Conservation (phyloP, 2,113 vertebrate genomes). For the Chelonoidis abingdonii region DNA sequence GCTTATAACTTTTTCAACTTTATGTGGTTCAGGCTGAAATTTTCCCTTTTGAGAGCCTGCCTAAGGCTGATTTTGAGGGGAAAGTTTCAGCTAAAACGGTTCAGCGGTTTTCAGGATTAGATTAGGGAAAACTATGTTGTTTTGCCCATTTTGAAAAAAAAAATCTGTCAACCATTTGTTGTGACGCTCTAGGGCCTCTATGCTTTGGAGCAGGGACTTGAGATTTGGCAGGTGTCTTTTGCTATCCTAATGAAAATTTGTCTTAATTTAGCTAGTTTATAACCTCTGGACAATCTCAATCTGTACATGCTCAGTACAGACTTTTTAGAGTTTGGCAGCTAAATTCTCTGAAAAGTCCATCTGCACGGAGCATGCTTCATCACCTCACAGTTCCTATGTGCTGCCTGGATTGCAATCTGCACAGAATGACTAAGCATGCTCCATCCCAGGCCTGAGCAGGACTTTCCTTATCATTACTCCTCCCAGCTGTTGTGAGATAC, state of each 20-base stretch:
- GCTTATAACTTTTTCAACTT: not conserved
- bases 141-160: not conserved
- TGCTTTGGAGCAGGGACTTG: not conserved
- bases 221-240: not conserved
- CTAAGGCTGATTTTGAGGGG: not conserved
- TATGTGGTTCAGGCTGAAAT: not conserved
- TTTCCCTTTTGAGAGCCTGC: not conserved
- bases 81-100: not conserved
- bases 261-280: not conserved
- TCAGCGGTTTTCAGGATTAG: not conserved
- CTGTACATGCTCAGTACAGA: not conserved
- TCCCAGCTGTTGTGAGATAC: not conserved
- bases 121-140: not conserved
- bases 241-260: not conserved
- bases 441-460: not conserved
- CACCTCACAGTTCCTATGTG: not conserved
- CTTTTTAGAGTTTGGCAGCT: not conserved
- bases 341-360: not conserved
- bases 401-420: not conserved
- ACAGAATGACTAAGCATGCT: not conserved
- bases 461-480: not conserved
- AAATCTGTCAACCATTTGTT: not conserved
- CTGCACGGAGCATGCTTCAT: not conserved
- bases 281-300: not conserved
- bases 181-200: not conserved